Evolutionary conservation across 2,797 vertebrate genomes (phyloP), one percentile per base, ranked within the genome.

Genomic region (Cossypha caffra): DNA sequence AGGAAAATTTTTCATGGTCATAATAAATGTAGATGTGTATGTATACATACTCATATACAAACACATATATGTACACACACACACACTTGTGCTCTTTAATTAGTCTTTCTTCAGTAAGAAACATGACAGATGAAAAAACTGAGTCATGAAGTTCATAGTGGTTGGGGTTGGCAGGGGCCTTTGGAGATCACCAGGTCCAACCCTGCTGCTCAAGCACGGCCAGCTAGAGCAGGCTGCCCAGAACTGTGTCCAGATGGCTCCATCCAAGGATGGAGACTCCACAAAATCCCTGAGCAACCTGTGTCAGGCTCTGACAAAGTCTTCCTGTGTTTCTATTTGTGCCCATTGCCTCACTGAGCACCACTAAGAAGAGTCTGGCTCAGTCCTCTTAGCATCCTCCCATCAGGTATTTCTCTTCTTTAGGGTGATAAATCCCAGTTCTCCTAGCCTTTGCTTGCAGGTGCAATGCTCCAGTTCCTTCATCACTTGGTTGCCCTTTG

Each of bases 21-120:
- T 69, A 66, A 58, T 55, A 63, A 86, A 75, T 35, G 6, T 45
- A 5, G 40, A 2, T 43, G 7, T 40, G 5, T 72, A 2, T 43
- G 5, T 50, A 3, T 12, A 1, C 3, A 15, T 4, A 29, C 10
- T 8, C 7, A n/a, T 3, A 50, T 26, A 15, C 19, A 43, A 37
- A 42, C 7, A 57, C 17, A 11, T 59, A 4, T 6, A 5, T 33
- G 19, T 3, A 23, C 5, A 43, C 3, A 33, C 4, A 37, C 5
- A 64, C 29, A 71, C 5, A 17, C 3, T 62, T 79, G 23, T 43
- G 50, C 13, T 88, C 38, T 73, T 92, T 85, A 64, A 78, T 68
- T 88, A 80, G 64, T 61, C 57, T 90, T 71, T 69, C 6, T 58
- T 82, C 78, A 23, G 38, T 23, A 86, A 18, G 31, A 80, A 91